Conservation (phyloP, 2,888 invertebrate genomes). For the Mythimna ferrago region DNA sequence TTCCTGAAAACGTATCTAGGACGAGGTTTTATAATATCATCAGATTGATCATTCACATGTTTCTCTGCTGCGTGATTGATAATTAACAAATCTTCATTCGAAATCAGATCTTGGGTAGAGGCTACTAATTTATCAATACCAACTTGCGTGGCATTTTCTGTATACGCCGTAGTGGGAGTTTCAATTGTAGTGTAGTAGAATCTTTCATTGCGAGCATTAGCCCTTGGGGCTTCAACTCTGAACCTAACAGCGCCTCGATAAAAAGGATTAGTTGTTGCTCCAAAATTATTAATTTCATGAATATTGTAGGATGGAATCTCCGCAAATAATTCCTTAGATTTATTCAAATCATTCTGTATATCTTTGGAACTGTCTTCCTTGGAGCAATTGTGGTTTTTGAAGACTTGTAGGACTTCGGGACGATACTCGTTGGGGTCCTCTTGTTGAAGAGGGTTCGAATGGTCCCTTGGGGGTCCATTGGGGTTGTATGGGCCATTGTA, state of each 20-base stretch:
- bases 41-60: slow-evolving; percentile 73
- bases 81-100: slow-evolving; percentile 91
- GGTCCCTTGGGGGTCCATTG: slow-evolving; percentile 20
- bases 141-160: slow-evolving; percentile 71
- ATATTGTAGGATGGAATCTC: slow-evolving; percentile 72
- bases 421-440: slow-evolving; percentile 72
- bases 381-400: slow-evolving; percentile 84
- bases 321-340: slow-evolving; percentile 71
- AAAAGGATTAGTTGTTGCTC: slow-evolving; percentile 74
- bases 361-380: slow-evolving; percentile 67
- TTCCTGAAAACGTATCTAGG: slow-evolving; percentile 69
- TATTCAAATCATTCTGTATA: slow-evolving; percentile 68
- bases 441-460: slow-evolving; percentile 72
- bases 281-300: slow-evolving; percentile 79
- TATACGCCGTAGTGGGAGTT: slow-evolving; percentile 63
- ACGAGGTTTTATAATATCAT: slow-evolving; percentile 81
- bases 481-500: slow-evolving; percentile 51
- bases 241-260: slow-evolving; percentile 77
- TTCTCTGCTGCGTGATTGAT: slow-evolving; percentile 90
- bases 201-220: slow-evolving; percentile 80
- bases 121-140: slow-evolving; percentile 89
- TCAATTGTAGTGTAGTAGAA: slow-evolving; percentile 76
- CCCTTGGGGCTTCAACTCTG: slow-evolving; percentile 76
- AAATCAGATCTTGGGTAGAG: slow-evolving; percentile 91
- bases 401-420: slow-evolving; percentile 80